A percentile compares a stretch with the other conserved stretches of the same genome.
Conservation (phyloP, 2,113 vertebrate species). For the Xerus inauris region DNA sequence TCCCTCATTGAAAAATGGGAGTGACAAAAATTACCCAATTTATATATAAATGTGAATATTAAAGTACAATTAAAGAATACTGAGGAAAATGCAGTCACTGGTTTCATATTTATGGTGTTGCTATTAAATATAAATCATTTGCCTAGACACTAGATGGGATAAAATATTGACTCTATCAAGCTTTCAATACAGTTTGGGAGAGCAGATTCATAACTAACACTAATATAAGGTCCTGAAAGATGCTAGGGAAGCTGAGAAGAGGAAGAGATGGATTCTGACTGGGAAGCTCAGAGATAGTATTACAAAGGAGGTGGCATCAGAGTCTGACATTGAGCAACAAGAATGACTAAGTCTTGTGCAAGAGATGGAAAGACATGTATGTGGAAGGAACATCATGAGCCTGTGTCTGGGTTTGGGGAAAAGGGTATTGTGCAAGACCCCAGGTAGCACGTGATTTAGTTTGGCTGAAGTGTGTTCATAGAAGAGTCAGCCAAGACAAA, state of each 20-base stretch:
- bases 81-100: not conserved
- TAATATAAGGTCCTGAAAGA: not conserved
- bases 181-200: not conserved
- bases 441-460: not conserved
- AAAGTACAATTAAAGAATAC: not conserved
- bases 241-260: not conserved
- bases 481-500: not conserved
- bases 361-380: not conserved
- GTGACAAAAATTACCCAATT: not conserved
- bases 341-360: not conserved
- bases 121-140: not conserved
- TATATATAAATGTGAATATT: not conserved
- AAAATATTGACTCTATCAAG: not conserved
- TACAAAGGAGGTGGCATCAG: not conserved
- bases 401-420: not conserved
- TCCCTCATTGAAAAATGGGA: not conserved
- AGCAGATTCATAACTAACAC: not conserved
- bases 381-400: not conserved
- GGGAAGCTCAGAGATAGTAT: not conserved
- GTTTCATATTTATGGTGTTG: not conserved
- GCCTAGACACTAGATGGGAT: not conserved
- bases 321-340: too few relatives aligned
- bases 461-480: not conserved
- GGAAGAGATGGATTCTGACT: not conserved
- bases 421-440: rapidly evolving